Evolutionary conservation across 1,140 invertebrate species (phyloP).

Genomic region (Panagrolaimus sp.): DNA sequence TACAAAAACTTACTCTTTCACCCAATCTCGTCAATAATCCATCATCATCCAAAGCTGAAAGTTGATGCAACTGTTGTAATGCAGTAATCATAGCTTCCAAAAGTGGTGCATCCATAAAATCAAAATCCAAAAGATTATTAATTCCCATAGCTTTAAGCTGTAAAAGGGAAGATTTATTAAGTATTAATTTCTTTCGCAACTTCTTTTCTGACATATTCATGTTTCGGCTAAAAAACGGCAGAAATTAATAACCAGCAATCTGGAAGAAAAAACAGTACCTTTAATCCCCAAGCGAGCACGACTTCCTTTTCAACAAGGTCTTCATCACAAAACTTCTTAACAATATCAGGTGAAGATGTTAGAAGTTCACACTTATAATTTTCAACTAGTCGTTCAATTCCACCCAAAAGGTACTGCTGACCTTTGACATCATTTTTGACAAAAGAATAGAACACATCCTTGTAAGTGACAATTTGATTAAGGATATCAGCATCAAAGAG

Average conservation of each 20-base stretch:
- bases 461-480: slow-evolving; percentile 66
- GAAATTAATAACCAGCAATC: neutral
- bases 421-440: slow-evolving; percentile 62
- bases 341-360: slow-evolving; percentile 80
- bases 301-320: slow-evolving; percentile 91
- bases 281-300: slow-evolving; percentile 86
- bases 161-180: too few relatives aligned
- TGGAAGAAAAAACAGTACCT: slow-evolving; percentile 65
- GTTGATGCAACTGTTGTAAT: slow-evolving; percentile 87
- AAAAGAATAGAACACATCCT: slow-evolving; percentile 63
- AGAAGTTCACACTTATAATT: too few relatives aligned
- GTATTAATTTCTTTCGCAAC: too few relatives aligned
- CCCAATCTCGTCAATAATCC: slow-evolving; percentile 87
- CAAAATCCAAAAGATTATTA: slow-evolving; percentile 97
- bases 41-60: slow-evolving; percentile 93
- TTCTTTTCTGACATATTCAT: too few relatives aligned
- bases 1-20: slow-evolving; percentile 67
- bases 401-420: slow-evolving; percentile 86
- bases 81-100: slow-evolving; percentile 93
- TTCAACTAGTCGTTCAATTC: slow-evolving; percentile 79
- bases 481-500: slow-evolving; percentile 81
- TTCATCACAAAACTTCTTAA: slow-evolving; percentile 86
- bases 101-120: slow-evolving; percentile 99
- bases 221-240: too few relatives aligned
- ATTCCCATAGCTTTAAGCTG: slow-evolving; percentile 99